phyloP scores from a whole-genome alignment of 2,888 invertebrate species.

The Adela reaumurella region DNA sequence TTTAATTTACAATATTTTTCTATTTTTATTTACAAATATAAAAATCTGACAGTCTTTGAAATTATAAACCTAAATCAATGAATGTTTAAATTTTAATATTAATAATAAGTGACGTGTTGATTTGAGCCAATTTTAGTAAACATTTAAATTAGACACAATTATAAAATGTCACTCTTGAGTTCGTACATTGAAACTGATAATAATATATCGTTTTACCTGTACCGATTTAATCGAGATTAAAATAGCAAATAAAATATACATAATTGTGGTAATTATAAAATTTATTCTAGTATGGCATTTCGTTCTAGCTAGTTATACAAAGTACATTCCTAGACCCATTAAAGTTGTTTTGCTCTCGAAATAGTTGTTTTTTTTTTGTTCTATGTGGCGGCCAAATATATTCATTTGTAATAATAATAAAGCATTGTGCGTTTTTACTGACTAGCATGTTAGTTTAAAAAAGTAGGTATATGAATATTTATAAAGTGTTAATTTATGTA shows the following conservation, averaged over 20 bases:
- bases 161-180: no score
- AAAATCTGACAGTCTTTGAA: slow-evolving; percentile 12
- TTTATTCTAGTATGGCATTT: not conserved
- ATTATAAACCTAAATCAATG: no score
- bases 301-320: not conserved
- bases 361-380: no score
- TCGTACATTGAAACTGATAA: no score
- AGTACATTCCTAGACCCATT: no score
- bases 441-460: not conserved
- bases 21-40: slow-evolving; percentile 38
- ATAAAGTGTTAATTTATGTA: not conserved
- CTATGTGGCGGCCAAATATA: no score
- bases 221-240: no score
- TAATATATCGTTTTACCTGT: no score
- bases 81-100: slow-evolving; percentile 20
- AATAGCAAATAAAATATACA: no score
- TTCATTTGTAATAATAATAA: no score
- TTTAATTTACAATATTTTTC: slow-evolving; percentile 19
- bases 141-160: not conserved
- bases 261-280: not conserved
- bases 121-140: slow-evolving; percentile 14
- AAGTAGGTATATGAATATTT: not conserved
- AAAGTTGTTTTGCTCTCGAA: no score
- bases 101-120: slow-evolving; percentile 22
- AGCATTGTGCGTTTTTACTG: not conserved